Evolutionary conservation across 2,888 invertebrate species (phyloP).

Genomic region (Nasonovia ribisnigri): DNA sequence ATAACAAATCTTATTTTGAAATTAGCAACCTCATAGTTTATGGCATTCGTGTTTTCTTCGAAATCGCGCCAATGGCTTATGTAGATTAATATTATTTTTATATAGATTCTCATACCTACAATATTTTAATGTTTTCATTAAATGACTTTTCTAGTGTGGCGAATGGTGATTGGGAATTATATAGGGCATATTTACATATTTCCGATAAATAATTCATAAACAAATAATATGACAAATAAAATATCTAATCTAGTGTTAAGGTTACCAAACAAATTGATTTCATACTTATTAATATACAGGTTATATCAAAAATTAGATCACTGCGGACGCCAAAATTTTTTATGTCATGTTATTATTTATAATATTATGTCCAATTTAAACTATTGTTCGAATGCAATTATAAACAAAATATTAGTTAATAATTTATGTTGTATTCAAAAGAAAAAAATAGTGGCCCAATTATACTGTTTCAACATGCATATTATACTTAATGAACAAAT

Average conservation of each 20-base stretch:
- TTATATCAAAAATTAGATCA: neutral
- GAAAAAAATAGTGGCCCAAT: neutral
- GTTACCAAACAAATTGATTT: neutral
- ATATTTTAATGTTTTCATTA: neutral
- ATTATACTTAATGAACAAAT: neutral
- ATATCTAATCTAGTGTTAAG: neutral
- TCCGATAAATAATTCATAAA: neutral
- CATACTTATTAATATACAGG: neutral
- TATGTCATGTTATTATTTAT: neutral
- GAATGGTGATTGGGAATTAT: neutral
- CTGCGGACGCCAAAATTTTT: neutral
- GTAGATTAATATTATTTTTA: neutral
- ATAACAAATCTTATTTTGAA: no score
- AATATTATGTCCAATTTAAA: neutral
- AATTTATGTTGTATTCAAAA: neutral
- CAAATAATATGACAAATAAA: conserved; percentile 2
- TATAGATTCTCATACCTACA: neutral
- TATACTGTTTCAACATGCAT: neutral
- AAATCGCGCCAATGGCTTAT: no score
- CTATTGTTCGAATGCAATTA: neutral
- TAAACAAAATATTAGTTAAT: neutral
- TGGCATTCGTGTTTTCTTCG: no score
- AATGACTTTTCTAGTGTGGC: neutral
- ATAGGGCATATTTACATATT: neutral
- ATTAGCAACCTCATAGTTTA: no score